Conservation (phyloP, 2,113 vertebrate genomes). For the Climacteris rufus region DNA sequence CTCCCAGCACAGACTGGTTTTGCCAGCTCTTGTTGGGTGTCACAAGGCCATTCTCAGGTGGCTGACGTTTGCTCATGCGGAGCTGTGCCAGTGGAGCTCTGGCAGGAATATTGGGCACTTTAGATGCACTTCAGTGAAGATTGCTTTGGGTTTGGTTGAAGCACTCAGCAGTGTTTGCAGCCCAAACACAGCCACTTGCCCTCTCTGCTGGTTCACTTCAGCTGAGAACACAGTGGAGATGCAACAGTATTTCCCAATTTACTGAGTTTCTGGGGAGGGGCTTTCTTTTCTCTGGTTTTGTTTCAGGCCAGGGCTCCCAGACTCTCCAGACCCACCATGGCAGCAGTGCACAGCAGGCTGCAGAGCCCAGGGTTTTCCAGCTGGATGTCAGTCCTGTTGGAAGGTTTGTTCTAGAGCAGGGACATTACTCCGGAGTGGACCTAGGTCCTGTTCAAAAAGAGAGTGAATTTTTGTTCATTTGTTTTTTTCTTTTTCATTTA, state of each 20-base stretch:
- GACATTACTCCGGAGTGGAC: not conserved
- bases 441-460: not conserved
- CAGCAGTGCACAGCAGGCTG: not conserved
- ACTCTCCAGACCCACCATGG: not conserved
- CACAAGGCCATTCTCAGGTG: conserved; percentile 14
- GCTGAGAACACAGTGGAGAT: not conserved
- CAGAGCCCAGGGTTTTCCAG: not conserved
- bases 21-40: not conserved
- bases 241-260: not conserved
- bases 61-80: not conserved
- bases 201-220: rapidly evolving
- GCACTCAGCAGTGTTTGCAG: not conserved
- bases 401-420: not conserved
- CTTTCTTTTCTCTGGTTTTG: not conserved
- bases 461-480: not conserved
- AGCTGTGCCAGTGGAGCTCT: not conserved
- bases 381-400: rapidly evolving
- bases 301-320: not conserved
- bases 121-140: not conserved
- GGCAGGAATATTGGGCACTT: not conserved
- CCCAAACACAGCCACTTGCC: not conserved
- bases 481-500: not conserved
- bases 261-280: not conserved
- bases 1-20: conserved; percentile 38
- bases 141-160: not conserved